Base-by-base conservation (phyloP, 37 sponge, comb jelly and placozoan species). In the Lycopodina hypogea region DNA sequence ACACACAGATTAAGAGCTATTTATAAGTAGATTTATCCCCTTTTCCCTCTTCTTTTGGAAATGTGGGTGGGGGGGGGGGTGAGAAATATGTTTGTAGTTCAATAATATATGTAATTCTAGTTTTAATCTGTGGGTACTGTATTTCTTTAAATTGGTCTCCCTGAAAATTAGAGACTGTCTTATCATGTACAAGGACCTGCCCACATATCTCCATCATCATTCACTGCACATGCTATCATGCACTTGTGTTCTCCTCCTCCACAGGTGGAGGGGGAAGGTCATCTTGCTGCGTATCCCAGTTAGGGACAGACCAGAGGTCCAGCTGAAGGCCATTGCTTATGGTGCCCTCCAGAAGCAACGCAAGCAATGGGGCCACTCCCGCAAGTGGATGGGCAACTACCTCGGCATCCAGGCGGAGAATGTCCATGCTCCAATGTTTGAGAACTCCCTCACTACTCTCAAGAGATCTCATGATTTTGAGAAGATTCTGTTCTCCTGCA, bases 221-320 rank as follows among this genome's bases (percentile, higher is more conserved):
- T 7, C 68, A 67, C 48, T 32, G 29, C 68, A 62, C 64, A 62
- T 28, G 30, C 37, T 30, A 24, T 30, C 68, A 67, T 11, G 29
- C 68, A 67, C 37, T 7, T 36, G 30, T 32, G 38, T 35, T 6
- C 17, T 29, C 19, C 40, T 35, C 24, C 17, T 29, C 19, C 40
- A 29, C 69, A 87, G 87, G 81, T 87, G 87, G 87, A 58, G 87
- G 30, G 81, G 76, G 56, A 67, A 80, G 70, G 64, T 80, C 23
- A 81, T 87, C 28, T 63, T 87, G 30, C 70, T 72, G 12, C 79
- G 81, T 56, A 75, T 87, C 26, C 87, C 87, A 7, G 76, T 80
- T 9, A 59, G 74, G 21, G 81, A 80, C 9, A 48, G 87, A 1
- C 87, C 87, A 2, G 81, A 80, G 76, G 77, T 87, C 0, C 87